Evolutionary conservation across 1,140 invertebrate species (phyloP).

Genomic region (Scaptomyza montana): DNA sequence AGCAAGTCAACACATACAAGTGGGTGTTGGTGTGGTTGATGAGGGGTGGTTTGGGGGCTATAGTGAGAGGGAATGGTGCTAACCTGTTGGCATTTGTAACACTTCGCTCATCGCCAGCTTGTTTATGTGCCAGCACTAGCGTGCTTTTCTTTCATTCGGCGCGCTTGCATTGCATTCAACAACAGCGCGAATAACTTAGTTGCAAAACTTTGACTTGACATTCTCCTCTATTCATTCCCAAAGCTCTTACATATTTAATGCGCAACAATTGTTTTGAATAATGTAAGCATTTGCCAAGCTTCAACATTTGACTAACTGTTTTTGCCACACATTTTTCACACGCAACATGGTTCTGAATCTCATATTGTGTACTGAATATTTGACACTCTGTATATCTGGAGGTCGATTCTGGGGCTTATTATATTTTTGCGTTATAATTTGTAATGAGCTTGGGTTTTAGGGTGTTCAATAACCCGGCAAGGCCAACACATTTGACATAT

Average conservation of each 20-base stretch:
- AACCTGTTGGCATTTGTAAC: slow-evolving; percentile 74
- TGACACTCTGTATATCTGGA: slow-evolving; percentile 56
- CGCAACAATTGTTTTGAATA: slow-evolving; percentile 73
- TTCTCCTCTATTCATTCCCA: slow-evolving; percentile 29
- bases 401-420: slow-evolving; percentile 51
- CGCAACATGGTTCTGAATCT: neutral
- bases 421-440: slow-evolving; percentile 75
- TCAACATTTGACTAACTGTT: slow-evolving; percentile 47
- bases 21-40: neutral
- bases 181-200: slow-evolving; percentile 28
- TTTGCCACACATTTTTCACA: slow-evolving; percentile 17
- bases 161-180: slow-evolving; percentile 39
- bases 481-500: slow-evolving; percentile 60
- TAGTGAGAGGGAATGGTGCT: slow-evolving; percentile 16
- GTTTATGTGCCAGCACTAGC: slow-evolving; percentile 76
- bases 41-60: neutral
- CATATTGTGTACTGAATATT: slow-evolving; percentile 53
- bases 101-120: slow-evolving; percentile 51
- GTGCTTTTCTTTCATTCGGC: slow-evolving; percentile 33
- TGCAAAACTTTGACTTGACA: slow-evolving; percentile 67
- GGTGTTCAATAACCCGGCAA: slow-evolving; percentile 52
- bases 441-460: slow-evolving; percentile 55
- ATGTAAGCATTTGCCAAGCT: slow-evolving; percentile 57
- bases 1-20: slow-evolving; percentile 35
- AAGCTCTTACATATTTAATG: slow-evolving; percentile 70